phyloP scores from a whole-genome alignment of 2,888 invertebrate species.

The Cacoxenus indagator region DNA sequence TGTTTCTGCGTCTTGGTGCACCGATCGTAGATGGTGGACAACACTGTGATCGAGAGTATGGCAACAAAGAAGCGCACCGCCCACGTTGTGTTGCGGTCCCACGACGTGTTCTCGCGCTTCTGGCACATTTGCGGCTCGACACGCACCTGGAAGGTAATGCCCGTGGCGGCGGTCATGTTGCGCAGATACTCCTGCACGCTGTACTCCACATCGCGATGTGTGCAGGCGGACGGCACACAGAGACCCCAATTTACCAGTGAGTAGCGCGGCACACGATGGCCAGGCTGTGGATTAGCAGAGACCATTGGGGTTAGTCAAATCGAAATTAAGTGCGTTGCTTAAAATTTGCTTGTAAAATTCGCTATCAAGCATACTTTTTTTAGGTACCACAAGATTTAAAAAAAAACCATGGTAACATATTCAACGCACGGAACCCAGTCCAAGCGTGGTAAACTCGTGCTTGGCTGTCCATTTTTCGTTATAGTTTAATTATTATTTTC shows the following conservation, averaged over 20 bases:
- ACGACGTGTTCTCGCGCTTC: constrained; percentile 66
- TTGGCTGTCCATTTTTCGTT: too few relatives aligned
- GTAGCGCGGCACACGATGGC: constrained; percentile 79
- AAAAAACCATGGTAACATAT: too few relatives aligned
- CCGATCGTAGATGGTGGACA: constrained; percentile 67
- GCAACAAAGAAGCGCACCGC: constrained; percentile 73
- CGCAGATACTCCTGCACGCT: constrained; percentile 72
- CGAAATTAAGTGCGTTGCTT: too few relatives aligned
- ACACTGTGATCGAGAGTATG: constrained; percentile 66
- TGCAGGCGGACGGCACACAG: constrained; percentile 77
- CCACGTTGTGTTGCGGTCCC: constrained; percentile 72
- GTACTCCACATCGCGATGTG: constrained; percentile 74
- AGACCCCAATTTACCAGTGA: constrained; percentile 79
- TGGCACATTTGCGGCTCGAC: constrained; percentile 78
- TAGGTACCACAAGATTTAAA: too few relatives aligned
- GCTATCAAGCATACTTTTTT: too few relatives aligned
- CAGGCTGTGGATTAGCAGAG: too few relatives aligned
- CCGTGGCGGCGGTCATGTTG: constrained; percentile 73
- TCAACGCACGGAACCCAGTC: too few relatives aligned
- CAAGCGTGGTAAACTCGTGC: too few relatives aligned
- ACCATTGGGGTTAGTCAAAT: too few relatives aligned
- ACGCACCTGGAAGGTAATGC: constrained; percentile 74
- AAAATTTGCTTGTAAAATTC: too few relatives aligned
- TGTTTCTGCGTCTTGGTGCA: constrained; percentile 55
- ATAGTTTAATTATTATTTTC: too few relatives aligned